These are phyloP conservation scores for Chelonoidis abingdonii DNA, from an alignment of 2,113 vertebrate species.

Conservation along the genomic window DNA sequence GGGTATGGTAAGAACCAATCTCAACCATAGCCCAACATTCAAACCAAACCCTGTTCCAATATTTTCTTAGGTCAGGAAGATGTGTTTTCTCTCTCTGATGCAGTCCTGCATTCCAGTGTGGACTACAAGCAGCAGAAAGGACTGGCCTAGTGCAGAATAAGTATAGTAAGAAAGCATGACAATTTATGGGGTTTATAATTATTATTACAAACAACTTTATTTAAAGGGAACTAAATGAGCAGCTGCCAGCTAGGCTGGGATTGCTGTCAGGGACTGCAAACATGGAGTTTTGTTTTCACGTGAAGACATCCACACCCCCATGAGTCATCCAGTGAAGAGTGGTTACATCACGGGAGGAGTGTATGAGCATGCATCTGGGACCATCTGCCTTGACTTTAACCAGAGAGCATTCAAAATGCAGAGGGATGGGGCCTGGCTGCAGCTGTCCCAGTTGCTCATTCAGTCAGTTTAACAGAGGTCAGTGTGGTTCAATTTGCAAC, in stretches of 20 bases:
- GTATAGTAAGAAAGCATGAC: not conserved
- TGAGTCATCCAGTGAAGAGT: not conserved
- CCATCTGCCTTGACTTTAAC: not conserved
- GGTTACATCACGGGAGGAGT: fast-evolving
- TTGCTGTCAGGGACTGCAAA: not conserved
- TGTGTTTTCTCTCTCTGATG: not conserved
- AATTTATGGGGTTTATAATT: not conserved
- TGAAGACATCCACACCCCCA: not conserved
- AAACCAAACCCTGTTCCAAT: not conserved
- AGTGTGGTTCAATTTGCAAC: conserved; percentile 64
- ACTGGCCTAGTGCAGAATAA: not conserved
- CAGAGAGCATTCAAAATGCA: fast-evolving
- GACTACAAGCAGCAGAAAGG: not conserved
- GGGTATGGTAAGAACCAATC: not conserved
- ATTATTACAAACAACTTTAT: not conserved
- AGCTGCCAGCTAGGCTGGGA: not conserved
- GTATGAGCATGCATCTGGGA: not conserved
- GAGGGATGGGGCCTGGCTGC: not conserved
- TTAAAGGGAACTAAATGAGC: fast-evolving
- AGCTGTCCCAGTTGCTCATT: conserved; percentile 43
- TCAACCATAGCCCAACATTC: not conserved
- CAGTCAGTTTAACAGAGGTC: conserved; percentile 44
- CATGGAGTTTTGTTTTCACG: not conserved
- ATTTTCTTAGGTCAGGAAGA: not conserved
- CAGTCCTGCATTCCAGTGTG: not conserved